A percentile compares a stretch with the other conserved stretches of the same genome.
Conservation (phyloP, 2,797 vertebrate species). For the Sebastes reedi region DNA sequence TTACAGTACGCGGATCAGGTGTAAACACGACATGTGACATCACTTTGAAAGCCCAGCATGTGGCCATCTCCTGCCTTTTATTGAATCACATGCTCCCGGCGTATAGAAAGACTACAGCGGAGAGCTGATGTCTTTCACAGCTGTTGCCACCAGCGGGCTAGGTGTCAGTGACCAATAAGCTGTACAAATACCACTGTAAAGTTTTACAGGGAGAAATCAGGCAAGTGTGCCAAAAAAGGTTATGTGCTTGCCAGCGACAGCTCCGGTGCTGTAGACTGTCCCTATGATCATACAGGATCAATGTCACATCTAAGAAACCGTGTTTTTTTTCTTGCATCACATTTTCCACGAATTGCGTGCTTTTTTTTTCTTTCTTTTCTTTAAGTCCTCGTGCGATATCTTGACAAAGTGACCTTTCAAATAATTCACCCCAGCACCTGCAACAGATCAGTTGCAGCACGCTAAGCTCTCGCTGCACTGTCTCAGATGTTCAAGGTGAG, state of each 20-base stretch:
- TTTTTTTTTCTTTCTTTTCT: background rate
- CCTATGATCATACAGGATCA: slow-evolving; percentile 1
- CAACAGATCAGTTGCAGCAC: slow-evolving; percentile 47
- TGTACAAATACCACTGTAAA: slow-evolving; percentile 68
- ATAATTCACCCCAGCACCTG: slow-evolving; percentile 49
- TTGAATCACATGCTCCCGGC: slow-evolving; percentile 35
- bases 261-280: slow-evolving; percentile 4
- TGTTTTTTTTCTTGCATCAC: background rate
- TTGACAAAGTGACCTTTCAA: slow-evolving; percentile 32
- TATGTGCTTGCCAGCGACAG: slow-evolving; percentile 40
- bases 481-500: slow-evolving; percentile 70
- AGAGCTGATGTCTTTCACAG: slow-evolving; percentile 65
- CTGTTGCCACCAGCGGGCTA: slow-evolving; percentile 66
- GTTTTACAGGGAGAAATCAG: slow-evolving; percentile 69
- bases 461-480: slow-evolving; percentile 50
- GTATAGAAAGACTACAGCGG: slow-evolving; percentile 43
- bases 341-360: slow-evolving; percentile 13
- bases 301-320: background rate
- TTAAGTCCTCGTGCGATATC: slow-evolving; percentile 5
- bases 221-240: slow-evolving; percentile 60
- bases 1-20: slow-evolving; percentile 32
- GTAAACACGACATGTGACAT: slow-evolving; percentile 53
- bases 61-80: slow-evolving; percentile 37
- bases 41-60: slow-evolving; percentile 58
- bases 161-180: slow-evolving; percentile 73